Conservation (phyloP, 2,888 invertebrate species). For the Aethes cnicana region DNA sequence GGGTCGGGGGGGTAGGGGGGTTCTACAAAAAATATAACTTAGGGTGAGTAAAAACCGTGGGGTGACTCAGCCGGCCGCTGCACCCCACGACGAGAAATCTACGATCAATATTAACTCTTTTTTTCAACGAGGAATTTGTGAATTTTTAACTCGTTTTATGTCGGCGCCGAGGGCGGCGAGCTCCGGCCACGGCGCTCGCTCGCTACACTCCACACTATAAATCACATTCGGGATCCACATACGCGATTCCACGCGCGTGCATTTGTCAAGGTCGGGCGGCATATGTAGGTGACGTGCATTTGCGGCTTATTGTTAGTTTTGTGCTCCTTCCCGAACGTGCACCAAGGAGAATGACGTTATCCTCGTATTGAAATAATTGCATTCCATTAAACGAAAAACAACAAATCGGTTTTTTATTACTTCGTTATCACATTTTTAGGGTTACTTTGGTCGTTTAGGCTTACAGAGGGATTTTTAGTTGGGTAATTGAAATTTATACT, state of each 20-base stretch:
- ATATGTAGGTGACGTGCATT: conserved; percentile 59
- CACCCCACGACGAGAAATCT: conserved; percentile 82
- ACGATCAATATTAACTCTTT: conserved; percentile 84
- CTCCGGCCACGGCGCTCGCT: no score
- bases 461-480: no score
- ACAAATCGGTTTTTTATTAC: no score
- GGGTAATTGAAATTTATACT: no score
- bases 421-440: no score
- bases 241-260: conserved; percentile 46
- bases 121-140: conserved; percentile 77
- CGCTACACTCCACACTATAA: conserved; percentile 46
- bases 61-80: conserved; percentile 83
- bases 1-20: conserved; percentile 69
- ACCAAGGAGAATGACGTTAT: conserved; percentile 16
- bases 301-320: conserved; percentile 25
- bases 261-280: conserved; percentile 72
- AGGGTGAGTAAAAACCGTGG: conserved; percentile 83
- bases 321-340: conserved; percentile 30
- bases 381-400: no score
- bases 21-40: conserved; percentile 83
- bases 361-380: background rate
- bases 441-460: no score
- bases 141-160: conserved; percentile 78
- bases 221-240: conserved; percentile 49
- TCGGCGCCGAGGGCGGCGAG: conserved; percentile 48